phyloP scores from a whole-genome alignment of 2,113 vertebrate species.

The human (Homo sapiens) region DNA sequence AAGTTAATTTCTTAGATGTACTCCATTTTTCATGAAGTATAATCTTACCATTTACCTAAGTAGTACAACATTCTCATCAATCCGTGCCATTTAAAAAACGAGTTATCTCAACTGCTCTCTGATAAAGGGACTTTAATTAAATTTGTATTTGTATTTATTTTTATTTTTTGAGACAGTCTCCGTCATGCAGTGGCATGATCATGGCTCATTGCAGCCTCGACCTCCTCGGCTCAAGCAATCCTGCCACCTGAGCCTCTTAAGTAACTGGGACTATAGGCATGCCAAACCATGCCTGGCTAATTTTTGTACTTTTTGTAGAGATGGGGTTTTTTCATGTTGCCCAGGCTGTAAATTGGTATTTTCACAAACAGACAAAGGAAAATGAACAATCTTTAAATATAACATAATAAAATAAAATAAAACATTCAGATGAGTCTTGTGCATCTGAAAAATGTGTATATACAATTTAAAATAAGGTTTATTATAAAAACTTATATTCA shows the following conservation, averaged over 20 bases:
- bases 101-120: not conserved
- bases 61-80: not conserved
- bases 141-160: not conserved
- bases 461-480: not conserved
- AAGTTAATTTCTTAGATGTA: not conserved
- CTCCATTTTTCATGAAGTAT: not conserved
- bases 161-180: no score
- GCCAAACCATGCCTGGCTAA: no score
- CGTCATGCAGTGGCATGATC: no score
- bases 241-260: no score
- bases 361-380: not conserved
- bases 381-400: not conserved
- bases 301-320: no score
- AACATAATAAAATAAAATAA: no score
- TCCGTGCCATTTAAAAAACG: not conserved
- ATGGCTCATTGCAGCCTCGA: no score
- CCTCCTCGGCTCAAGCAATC: no score
- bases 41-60: not conserved
- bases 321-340: no score
- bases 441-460: not conserved
- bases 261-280: no score
- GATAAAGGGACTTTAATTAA: not conserved
- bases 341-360: no score
- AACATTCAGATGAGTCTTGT: not conserved
- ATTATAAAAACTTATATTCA: not conserved